A percentile compares a stretch with the other conserved stretches of the same genome.
Conservation (phyloP, 2,113 vertebrate species). For the Gymnogyps californianus region DNA sequence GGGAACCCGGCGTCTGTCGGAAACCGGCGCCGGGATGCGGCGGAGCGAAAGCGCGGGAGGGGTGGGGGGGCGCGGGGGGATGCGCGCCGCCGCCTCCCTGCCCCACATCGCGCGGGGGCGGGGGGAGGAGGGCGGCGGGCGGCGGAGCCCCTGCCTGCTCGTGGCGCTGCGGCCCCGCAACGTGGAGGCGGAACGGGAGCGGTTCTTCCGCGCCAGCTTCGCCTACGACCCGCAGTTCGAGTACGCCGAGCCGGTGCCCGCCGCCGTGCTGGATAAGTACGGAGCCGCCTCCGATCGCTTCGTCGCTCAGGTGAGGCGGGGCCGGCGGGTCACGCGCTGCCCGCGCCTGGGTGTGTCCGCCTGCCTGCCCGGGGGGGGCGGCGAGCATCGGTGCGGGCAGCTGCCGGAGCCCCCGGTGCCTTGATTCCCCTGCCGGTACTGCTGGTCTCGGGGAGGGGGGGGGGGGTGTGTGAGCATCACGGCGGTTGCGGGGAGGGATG, state of each 20-base stretch:
- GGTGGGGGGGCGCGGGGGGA: conserved; percentile 33
- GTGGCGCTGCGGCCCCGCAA: conserved; percentile 89
- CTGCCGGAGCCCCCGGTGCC: background rate
- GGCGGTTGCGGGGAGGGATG: background rate
- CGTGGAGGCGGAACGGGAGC: conserved; percentile 82
- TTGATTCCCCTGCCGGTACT: too few species aligned
- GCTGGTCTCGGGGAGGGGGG: too few species aligned
- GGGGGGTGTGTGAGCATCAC: background rate
- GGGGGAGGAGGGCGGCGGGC: background rate
- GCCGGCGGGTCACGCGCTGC: too few species aligned
- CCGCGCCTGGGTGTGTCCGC: background rate
- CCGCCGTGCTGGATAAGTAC: conserved; percentile 88
- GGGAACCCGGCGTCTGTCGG: conserved; percentile 13
- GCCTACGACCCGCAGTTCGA: conserved; percentile 93
- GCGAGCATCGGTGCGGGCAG: background rate
- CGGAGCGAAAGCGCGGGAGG: conserved; percentile 82
- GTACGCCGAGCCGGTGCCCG: conserved; percentile 82
- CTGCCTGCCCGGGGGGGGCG: too few species aligned
- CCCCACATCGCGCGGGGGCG: conserved; percentile 82
- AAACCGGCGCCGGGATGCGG: conserved; percentile 73
- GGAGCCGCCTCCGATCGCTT: conserved; percentile 86
- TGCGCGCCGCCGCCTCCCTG: conserved; percentile 84
- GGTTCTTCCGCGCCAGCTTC: conserved; percentile 86
- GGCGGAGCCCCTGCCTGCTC: conserved; percentile 83
- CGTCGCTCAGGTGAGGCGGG: conserved; percentile 82